A percentile compares a stretch with the other conserved stretches of the same genome.
Evolutionary conservation across 64 coral and sea anemone species (phyloP).

Genomic region (Cladopsammia gracilis): DNA sequence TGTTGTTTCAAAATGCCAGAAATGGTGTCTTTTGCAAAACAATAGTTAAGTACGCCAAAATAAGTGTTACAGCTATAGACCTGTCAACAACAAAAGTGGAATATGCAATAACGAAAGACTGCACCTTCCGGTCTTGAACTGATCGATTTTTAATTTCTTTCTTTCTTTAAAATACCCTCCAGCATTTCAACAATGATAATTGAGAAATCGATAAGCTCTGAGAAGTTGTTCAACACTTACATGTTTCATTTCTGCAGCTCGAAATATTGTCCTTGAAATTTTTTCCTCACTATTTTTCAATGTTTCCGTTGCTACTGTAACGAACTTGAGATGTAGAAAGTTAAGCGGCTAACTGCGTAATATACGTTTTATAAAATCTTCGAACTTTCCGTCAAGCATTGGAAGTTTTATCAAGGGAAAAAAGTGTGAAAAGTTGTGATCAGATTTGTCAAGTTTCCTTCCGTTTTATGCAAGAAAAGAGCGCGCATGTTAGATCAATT

Average conservation of each 20-base stretch:
- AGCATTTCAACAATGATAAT: background rate
- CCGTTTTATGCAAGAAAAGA: background rate
- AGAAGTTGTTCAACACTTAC: no score
- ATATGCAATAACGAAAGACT: background rate
- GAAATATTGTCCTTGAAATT: no score
- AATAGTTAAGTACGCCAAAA: constrained; percentile 1
- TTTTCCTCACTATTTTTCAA: no score
- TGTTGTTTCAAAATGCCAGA: constrained; percentile 16
- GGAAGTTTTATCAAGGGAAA: background rate
- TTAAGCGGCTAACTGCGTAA: no score
- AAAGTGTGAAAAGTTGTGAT: background rate
- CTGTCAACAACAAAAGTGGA: background rate
- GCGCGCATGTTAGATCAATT: no score
- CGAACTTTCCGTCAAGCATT: background rate
- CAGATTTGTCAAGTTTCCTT: background rate
- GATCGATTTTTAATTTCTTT: background rate
- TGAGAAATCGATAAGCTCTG: no score
- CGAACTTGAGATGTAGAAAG: no score
- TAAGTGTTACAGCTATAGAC: background rate
- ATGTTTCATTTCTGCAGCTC: no score
- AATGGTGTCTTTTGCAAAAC: constrained; percentile 9
- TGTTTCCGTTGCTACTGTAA: no score
- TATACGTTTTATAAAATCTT: no score
- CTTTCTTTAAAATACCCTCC: background rate
- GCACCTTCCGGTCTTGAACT: background rate